Evolutionary conservation across 2,797 vertebrate genomes (phyloP).

Genomic region (Siniperca undulata): DNA sequence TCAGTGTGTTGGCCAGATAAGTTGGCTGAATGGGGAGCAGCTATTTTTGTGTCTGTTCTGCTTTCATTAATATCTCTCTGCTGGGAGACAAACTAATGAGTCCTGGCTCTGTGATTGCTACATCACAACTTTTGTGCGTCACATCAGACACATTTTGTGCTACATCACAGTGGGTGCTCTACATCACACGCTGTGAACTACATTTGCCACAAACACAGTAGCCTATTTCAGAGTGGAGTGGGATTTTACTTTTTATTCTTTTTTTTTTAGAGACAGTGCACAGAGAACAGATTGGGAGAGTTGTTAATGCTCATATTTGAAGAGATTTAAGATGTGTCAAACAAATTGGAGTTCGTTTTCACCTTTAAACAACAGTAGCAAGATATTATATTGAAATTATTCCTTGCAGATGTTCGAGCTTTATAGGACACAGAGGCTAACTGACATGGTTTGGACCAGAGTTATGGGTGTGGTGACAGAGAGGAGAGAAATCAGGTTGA

Average conservation of each 20-base stretch:
- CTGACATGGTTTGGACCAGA: neutral
- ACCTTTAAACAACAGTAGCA: neutral
- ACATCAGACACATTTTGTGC: constrained; percentile 62
- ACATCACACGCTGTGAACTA: constrained; percentile 51
- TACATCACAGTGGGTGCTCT: constrained; percentile 61
- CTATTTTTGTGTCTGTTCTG: constrained; percentile 69
- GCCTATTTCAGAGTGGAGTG: constrained; percentile 22
- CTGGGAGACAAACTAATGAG: constrained; percentile 74
- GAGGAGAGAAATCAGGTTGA: constrained; percentile 4
- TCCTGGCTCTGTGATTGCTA: constrained; percentile 62
- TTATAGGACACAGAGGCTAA: neutral
- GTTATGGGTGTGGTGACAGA: neutral
- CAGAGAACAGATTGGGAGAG: neutral
- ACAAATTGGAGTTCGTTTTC: neutral
- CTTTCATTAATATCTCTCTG: constrained; percentile 72
- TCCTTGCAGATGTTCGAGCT: neutral
- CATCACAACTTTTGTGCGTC: constrained; percentile 70
- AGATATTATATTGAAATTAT: neutral
- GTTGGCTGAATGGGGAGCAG: constrained; percentile 60
- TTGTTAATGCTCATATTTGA: constrained; percentile 4
- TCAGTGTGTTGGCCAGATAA: constrained; percentile 52
- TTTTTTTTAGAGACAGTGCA: neutral
- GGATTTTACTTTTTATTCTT: constrained; percentile 20
- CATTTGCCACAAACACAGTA: constrained; percentile 31
- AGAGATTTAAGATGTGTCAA: neutral